Evolutionary conservation across 2,113 vertebrate species (phyloP).

Genomic region (Holacanthus passer): DNA sequence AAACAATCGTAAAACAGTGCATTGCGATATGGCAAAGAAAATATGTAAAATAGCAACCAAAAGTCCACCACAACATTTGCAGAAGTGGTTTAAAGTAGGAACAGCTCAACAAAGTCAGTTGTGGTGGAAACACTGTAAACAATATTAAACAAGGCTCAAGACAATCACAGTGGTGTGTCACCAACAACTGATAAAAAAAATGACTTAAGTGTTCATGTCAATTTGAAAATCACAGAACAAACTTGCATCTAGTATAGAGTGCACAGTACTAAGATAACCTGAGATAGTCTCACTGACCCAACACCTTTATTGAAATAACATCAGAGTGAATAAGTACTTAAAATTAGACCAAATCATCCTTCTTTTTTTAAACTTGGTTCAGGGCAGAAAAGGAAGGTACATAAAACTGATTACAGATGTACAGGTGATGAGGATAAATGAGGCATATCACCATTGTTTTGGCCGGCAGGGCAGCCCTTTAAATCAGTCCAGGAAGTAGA

Average conservation of each 20-base stretch:
- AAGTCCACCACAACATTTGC: neutral
- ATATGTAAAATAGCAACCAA: constrained; percentile 14
- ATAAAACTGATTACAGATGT: neutral
- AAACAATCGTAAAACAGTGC: constrained; percentile 27
- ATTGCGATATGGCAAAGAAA: constrained; percentile 11
- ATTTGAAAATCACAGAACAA: constrained; percentile 1
- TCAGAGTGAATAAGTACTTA: neutral
- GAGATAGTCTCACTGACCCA: neutral
- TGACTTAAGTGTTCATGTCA: neutral
- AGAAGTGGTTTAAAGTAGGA: neutral
- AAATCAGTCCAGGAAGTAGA: neutral
- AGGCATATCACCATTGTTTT: neutral
- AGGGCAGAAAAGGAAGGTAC: neutral
- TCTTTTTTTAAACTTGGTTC: neutral
- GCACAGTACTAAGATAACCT: constrained; percentile 10
- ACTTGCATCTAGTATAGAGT: constrained; percentile 1
- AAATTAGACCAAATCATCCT: neutral
- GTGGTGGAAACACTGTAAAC: constrained; percentile 48
- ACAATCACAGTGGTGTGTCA: neutral
- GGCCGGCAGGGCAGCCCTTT: neutral
- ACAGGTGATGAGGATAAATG: neutral
- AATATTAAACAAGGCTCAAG: constrained; percentile 20
- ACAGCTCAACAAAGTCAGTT: neutral
- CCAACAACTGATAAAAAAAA: neutral
- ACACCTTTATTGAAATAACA: neutral